These are phyloP conservation scores for Ursus arctos DNA, from an alignment of 2,113 vertebrate genomes.

Conservation along the genomic window DNA sequence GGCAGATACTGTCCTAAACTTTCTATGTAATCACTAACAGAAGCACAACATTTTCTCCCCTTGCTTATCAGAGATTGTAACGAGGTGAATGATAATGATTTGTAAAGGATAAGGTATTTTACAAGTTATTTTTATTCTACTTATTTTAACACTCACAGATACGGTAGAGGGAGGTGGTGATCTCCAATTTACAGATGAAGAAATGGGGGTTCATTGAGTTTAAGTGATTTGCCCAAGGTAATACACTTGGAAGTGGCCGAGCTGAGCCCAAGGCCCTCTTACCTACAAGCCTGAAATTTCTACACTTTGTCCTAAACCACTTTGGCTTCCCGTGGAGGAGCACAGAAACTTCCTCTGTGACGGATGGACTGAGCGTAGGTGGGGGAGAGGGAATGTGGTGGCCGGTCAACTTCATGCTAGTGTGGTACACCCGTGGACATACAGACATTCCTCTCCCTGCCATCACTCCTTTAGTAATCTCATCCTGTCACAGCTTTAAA, in stretches of 20 bases:
- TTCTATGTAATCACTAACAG: not conserved
- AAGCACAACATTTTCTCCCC: not conserved
- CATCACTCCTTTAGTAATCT: not conserved
- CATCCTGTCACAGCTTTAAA: not conserved
- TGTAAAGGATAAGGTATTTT: not conserved
- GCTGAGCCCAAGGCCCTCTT: not conserved
- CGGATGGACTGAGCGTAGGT: not conserved
- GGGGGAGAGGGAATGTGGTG: not conserved
- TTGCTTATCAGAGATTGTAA: not conserved
- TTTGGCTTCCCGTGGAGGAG: not conserved
- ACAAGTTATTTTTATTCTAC: not conserved
- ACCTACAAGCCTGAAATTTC: not conserved
- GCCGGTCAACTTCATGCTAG: too few relatives aligned
- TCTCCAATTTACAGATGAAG: not conserved
- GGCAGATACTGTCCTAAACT: not conserved
- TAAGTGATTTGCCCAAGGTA: not conserved
- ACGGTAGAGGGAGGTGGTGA: not conserved
- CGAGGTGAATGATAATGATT: not conserved
- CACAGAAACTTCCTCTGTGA: not conserved
- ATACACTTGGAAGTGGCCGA: not conserved
- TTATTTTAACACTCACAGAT: not conserved
- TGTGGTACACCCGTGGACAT: too few relatives aligned
- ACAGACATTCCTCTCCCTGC: not conserved
- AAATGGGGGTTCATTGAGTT: not conserved
- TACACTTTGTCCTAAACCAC: not conserved